Percentiles rank a stretch among this genome's conserved stretches.
These are phyloP conservation scores for Ethmia dodecea DNA, from an alignment of 2,888 invertebrate species.

Conservation along the genomic window DNA sequence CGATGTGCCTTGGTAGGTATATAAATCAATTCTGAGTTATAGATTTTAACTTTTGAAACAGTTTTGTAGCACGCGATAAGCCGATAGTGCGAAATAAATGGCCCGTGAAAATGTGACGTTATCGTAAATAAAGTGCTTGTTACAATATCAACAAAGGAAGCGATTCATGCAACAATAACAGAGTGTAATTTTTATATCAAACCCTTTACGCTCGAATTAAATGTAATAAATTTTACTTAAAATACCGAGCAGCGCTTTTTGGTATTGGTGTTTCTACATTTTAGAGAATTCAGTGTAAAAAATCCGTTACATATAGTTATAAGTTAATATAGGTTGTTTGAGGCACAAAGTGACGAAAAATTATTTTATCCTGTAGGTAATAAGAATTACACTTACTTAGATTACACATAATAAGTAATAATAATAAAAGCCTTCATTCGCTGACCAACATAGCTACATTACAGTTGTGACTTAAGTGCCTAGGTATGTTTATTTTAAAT, in stretches of 20 bases:
- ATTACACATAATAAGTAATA: too few species aligned
- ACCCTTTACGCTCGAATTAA: constrained; percentile 34
- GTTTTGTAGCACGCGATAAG: constrained; percentile 30
- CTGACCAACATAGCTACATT: too few species aligned
- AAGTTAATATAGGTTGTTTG: too few species aligned
- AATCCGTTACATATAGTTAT: too few species aligned
- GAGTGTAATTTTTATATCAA: constrained; percentile 35
- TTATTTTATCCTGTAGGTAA: too few species aligned
- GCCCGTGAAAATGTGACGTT: constrained; percentile 53
- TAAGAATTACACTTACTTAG: too few species aligned
- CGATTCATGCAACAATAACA: constrained; percentile 37
- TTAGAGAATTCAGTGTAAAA: too few species aligned
- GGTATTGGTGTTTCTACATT: background rate
- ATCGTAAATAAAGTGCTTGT: constrained; percentile 52
- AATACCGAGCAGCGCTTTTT: constrained; percentile 17
- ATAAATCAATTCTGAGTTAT: too few species aligned
- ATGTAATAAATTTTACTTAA: constrained; percentile 43
- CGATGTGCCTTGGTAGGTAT: background rate
- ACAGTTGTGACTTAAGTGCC: too few species aligned
- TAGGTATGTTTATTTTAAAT: too few species aligned
- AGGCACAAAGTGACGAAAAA: too few species aligned
- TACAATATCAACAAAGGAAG: constrained; percentile 36
- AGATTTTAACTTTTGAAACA: background rate
- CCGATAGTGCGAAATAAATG: constrained; percentile 47
- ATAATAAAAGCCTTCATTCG: too few species aligned